Evolutionary conservation across 2,113 vertebrate species (phyloP), one percentile per base, ranked within the genome.

Genomic region (Promerops cafer): DNA sequence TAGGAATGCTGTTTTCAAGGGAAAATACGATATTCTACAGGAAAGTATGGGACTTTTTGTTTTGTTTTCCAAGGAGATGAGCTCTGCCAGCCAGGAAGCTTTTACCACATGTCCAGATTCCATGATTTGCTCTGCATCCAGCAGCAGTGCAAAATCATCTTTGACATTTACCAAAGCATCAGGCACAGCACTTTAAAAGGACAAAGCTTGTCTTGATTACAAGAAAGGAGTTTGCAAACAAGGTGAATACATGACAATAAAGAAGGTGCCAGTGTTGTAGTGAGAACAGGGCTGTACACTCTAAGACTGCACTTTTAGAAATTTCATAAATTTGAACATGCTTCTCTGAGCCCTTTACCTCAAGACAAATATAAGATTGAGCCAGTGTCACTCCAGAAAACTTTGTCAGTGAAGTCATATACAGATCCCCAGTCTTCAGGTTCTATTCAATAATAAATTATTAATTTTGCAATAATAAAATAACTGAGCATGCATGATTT

Each of bases 31-130:
- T 56, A 74, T 86, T 90, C 42, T 90, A 39, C 66, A 88, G 75
- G 85, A 94, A 96, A 92, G 47, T 74, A 59, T 80, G 71, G 68
- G 64, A 84, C 35, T 83, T 95, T 63, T 66, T 82, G 57, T 93
- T 93, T 92, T 95, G 52, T 74, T 93, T 93, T 93, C 87, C 7
- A 0, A 72, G 24, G 27, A 54, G 50, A 86, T 90, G 77, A 90
- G 75, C 31, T 83, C 22, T 66, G 85, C 90, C 87, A 96, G 93
- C 50, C 90, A 90, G 85, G 82, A 96, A 93, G 90, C 35, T 96
- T 95, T 88, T 74, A 80, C 68, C 42, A 74, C 72, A 27, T 2
- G 0, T 90, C 72, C 80, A 77, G 74, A 83, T 83, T 81, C 54
- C 31, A 17, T 72, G 74, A 94, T 72, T 87, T 70, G 64, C 60